Evolutionary conservation across 2,888 invertebrate species (phyloP).

Genomic region (Andrena flavipes): DNA sequence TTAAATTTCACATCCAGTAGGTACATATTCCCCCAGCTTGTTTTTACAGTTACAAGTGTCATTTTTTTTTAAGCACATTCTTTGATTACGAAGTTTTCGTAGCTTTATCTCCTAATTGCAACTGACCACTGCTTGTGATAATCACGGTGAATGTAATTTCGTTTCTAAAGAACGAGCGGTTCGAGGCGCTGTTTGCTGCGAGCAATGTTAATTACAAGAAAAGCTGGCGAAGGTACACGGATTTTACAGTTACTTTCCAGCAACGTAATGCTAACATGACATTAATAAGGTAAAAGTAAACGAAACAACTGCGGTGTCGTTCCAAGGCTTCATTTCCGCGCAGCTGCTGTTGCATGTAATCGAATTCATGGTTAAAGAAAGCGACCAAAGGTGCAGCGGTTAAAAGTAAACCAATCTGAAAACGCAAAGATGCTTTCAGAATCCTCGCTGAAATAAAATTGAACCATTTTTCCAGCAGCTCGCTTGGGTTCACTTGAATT

Average conservation of each 20-base stretch:
- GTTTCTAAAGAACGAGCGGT: neutral
- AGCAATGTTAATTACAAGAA: conserved; percentile 15
- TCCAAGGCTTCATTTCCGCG: neutral
- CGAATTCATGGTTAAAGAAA: neutral
- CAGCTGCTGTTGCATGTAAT: neutral
- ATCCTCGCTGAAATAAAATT: neutral
- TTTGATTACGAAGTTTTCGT: neutral
- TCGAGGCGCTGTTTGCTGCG: neutral
- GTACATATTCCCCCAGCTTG: no score
- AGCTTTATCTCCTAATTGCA: no score
- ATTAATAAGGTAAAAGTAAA: conserved; percentile 16
- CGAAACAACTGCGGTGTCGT: neutral
- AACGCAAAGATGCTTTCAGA: neutral
- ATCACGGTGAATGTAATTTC: neutral
- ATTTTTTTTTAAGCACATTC: no score
- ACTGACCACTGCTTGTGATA: no score
- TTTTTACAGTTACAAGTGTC: no score
- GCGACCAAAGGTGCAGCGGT: neutral
- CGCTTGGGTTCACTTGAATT: neutral
- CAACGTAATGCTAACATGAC: neutral
- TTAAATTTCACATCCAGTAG: no score
- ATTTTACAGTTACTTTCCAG: conserved; percentile 14
- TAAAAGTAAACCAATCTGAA: neutral
- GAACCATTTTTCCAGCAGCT: neutral
- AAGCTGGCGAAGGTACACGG: neutral